phyloP scores from a whole-genome alignment of 2,113 vertebrate species.

The Thermophis baileyi region DNA sequence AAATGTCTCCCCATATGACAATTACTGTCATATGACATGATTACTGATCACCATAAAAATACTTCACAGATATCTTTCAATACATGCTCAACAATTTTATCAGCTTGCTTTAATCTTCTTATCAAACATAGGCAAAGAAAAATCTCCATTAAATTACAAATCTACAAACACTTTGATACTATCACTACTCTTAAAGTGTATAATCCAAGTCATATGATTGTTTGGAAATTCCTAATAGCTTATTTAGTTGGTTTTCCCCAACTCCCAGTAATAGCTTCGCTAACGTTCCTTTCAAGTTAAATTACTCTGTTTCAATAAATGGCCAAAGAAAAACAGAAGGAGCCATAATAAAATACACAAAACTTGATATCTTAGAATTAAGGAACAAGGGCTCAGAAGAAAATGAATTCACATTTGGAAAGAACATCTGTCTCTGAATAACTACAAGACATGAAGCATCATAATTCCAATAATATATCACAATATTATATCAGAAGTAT shows the following conservation, averaged over 20 bases:
- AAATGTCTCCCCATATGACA: neutral
- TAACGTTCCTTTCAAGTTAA: conserved; percentile 57
- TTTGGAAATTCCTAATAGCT: conserved; percentile 57
- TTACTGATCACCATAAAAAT: conserved; percentile 27
- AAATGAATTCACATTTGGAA: conserved; percentile 15
- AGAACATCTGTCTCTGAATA: conserved; percentile 24
- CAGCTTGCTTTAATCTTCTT: conserved; percentile 45
- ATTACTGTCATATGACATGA: neutral
- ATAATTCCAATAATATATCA: neutral
- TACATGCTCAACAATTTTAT: conserved; percentile 4
- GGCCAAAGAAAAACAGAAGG: conserved; percentile 47
- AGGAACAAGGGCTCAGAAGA: conserved; percentile 15
- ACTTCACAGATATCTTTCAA: conserved; percentile 9
- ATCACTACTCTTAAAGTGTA: conserved; percentile 41
- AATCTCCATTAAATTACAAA: conserved; percentile 46
- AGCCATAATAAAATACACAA: conserved; percentile 15
- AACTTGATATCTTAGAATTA: conserved; percentile 44
- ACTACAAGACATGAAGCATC: conserved; percentile 3
- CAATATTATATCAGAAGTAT: conserved; percentile 6
- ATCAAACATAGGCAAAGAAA: conserved; percentile 17
- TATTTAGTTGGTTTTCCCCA: conserved; percentile 38
- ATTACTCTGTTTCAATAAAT: conserved; percentile 53
- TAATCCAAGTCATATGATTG: conserved; percentile 49
- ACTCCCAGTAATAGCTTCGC: conserved; percentile 65
- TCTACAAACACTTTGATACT: conserved; percentile 57